Evolutionary conservation across 2,888 invertebrate species (phyloP), one percentile per base, ranked within the genome.

Genomic region (Parochlus steinenii): DNA sequence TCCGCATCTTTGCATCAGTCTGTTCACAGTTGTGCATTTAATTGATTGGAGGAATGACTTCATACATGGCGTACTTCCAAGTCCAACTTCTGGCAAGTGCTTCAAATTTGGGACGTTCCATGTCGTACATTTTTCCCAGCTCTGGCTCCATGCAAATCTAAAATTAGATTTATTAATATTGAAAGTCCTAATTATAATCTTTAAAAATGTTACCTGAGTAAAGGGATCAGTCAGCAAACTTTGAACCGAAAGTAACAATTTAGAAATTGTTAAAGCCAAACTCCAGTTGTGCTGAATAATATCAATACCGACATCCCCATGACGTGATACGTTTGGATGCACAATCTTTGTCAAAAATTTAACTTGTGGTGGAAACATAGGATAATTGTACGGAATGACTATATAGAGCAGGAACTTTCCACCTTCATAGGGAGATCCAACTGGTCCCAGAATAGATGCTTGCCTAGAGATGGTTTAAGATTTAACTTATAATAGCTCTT

Each of bases 241-340:
- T 63, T 87, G 86, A 42, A 87, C 78, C 34, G 85, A 86, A 40
- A 87, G 74, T 45, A 87, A 69, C 39, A 87, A 75, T 54, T 86
- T 92, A 44, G 83, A 80, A 50, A 92, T 77, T 26, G 90, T 90
- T 42, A 92, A 62, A 2, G 89, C 90, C 41, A 90, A 62, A n/a
- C 87, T 87, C 92, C 92, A 93, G 62, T 93, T 93, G 61, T 89
- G 85, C 48, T 86, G 83, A 46, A 93, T 86, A 7, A 86, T 87
- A 63, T 93, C 92, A 43, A 93, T 80, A 39, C 93, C 92, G 31
- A 93, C 86, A 60, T 92, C 90, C 3, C 92, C 92, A 58, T 93
- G 92, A 1, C 90, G 71, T 3, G 87, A 89, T 37, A 93, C 81
- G 62, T 93, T 93, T 5, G 92, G 92, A 62, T 93, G 93, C 48